These are phyloP conservation scores for Plectus sambesii DNA, from an alignment of 1,140 invertebrate species.

Conservation along the genomic window DNA sequence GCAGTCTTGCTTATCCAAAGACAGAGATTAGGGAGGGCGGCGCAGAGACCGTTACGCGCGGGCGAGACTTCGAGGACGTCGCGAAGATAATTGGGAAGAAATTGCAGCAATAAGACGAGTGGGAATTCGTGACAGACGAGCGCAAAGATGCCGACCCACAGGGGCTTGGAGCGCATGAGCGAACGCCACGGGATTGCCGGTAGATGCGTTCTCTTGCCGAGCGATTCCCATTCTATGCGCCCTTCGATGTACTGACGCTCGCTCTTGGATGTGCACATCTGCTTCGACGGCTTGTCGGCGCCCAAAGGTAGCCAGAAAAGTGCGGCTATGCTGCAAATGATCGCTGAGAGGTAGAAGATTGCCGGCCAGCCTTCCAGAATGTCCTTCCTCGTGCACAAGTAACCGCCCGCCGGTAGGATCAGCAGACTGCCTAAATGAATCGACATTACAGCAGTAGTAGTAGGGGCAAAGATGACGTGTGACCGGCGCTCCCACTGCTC, in stretches of 20 bases:
- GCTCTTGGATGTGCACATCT: constrained; percentile 38
- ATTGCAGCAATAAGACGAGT: constrained; percentile 43
- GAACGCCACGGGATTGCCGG: constrained; percentile 31
- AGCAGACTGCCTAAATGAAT: constrained; percentile 37
- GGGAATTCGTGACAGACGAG: constrained; percentile 43
- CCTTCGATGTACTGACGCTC: constrained; percentile 40
- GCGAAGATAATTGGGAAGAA: constrained; percentile 43
- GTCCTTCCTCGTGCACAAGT: constrained; percentile 40
- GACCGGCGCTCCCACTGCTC: too few species aligned
- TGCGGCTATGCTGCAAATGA: constrained; percentile 34
- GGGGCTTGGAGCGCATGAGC: constrained; percentile 29
- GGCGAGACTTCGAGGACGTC: constrained; percentile 43
- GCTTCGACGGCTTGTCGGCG: constrained; percentile 42
- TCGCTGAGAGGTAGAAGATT: constrained; percentile 38
- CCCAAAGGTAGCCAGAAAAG: constrained; percentile 45
- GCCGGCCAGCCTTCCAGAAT: constrained; percentile 42
- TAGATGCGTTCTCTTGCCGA: constrained; percentile 38
- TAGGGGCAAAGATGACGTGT: too few species aligned
- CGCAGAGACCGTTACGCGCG: constrained; percentile 39
- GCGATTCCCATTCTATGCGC: constrained; percentile 43
- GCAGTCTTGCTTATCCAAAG: constrained; percentile 39
- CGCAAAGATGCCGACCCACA: constrained; percentile 39
- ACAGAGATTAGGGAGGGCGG: constrained; percentile 40
- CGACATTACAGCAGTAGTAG: constrained; percentile 5
- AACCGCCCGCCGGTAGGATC: constrained; percentile 42